phyloP scores from a whole-genome alignment of 2,113 vertebrate species.

The Fukomys damarensis region DNA sequence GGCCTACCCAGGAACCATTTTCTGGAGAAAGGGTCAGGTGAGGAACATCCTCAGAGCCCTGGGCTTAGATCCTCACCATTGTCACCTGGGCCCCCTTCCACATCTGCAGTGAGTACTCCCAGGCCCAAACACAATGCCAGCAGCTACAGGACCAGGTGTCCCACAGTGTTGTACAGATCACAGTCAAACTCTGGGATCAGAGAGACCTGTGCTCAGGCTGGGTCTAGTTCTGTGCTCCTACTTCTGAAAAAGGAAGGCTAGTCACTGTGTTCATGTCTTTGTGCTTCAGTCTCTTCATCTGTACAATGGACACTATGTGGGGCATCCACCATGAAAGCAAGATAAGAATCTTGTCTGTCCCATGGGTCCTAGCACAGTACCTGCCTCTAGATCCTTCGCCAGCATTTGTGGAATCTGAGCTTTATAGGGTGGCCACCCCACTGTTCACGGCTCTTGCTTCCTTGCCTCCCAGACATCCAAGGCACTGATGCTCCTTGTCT shows the following conservation, averaged over 20 bases:
- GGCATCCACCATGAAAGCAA: background rate
- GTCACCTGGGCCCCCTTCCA: constrained; percentile 87
- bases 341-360: background rate
- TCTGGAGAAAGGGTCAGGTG: background rate
- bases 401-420: background rate
- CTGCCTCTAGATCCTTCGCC: background rate
- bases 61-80: constrained; percentile 88
- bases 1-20: constrained; percentile 84
- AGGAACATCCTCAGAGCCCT: constrained; percentile 73
- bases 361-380: background rate
- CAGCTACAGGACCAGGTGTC: constrained; percentile 79
- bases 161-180: fast-evolving
- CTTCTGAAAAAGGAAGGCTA: background rate
- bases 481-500: background rate
- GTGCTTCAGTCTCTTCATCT: background rate
- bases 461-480: background rate
- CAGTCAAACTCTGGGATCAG: background rate
- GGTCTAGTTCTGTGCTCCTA: background rate
- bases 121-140: constrained; percentile 87
- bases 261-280: background rate
- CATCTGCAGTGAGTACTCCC: constrained; percentile 72
- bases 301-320: background rate
- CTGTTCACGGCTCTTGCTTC: background rate
- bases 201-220: fast-evolving
- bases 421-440: background rate